Conservation (phyloP, 2,888 invertebrate genomes). For the Erebia epiphron region DNA sequence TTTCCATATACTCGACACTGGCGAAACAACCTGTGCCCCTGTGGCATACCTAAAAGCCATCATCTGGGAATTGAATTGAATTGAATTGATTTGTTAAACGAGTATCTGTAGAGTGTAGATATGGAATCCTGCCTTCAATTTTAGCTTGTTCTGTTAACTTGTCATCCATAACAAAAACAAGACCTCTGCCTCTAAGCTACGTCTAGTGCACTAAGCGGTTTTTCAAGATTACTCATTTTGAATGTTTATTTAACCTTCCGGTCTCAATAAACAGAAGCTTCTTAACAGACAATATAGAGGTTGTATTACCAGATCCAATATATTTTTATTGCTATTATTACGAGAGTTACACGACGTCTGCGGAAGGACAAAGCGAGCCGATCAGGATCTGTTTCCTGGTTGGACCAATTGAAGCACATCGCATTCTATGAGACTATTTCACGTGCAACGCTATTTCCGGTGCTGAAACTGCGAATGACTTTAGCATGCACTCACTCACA, state of each 20-base stretch:
- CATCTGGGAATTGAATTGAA: too few relatives aligned
- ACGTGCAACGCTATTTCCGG: too few relatives aligned
- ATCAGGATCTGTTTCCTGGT: neutral
- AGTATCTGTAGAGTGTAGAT: neutral
- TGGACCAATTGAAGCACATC: neutral
- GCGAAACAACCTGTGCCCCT: too few relatives aligned
- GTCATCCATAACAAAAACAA: constrained; percentile 15
- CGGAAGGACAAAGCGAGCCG: neutral
- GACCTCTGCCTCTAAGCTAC: neutral
- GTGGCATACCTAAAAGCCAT: too few relatives aligned
- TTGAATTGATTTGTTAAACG: neutral
- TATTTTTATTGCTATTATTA: too few relatives aligned
- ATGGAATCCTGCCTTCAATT: neutral
- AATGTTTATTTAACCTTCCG: constrained; percentile 14
- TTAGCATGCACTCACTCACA: too few relatives aligned
- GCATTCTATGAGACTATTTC: too few relatives aligned
- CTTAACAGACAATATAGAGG: neutral
- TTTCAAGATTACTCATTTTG: constrained; percentile 18
- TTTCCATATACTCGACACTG: too few relatives aligned
- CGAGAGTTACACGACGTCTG: neutral
- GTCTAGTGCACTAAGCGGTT: neutral
- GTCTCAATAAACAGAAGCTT: constrained; percentile 17
- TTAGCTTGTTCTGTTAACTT: constrained; percentile 15
- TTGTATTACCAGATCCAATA: neutral
- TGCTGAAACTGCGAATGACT: too few relatives aligned